Percentiles rank a stretch among this genome's conserved stretches.
phyloP scores from a whole-genome alignment of 1,140 invertebrate species.

The Sycophila sp. region DNA sequence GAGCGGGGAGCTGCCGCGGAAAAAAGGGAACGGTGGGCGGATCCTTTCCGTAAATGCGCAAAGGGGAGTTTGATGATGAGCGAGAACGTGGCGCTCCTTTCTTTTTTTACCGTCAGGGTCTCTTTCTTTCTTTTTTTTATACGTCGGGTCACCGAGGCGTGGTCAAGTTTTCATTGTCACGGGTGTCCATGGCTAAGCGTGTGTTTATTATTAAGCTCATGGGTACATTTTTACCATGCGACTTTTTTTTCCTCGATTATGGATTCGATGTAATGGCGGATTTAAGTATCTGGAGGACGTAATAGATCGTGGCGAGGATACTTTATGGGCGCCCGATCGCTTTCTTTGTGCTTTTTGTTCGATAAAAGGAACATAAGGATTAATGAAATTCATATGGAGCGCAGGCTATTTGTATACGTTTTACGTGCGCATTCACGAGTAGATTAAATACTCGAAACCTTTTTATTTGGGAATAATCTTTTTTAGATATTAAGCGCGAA shows the following conservation, averaged over 20 bases:
- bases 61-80: constrained; percentile 42
- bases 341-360: too few relatives aligned
- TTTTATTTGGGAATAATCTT: too few relatives aligned
- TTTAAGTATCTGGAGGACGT: constrained; percentile 6
- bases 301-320: background rate
- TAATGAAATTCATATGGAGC: constrained; percentile 9
- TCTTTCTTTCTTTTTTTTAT: constrained; percentile 44
- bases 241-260: constrained; percentile 19
- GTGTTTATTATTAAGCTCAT: constrained; percentile 52
- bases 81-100: constrained; percentile 26
- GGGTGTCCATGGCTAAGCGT: constrained; percentile 38
- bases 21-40: constrained; percentile 58
- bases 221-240: background rate
- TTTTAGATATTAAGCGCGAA: too few relatives aligned
- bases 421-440: too few relatives aligned
- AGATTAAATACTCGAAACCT: too few relatives aligned
- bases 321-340: too few relatives aligned
- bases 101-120: background rate
- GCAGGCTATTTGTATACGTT: too few relatives aligned
- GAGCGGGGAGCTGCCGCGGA: constrained; percentile 1
- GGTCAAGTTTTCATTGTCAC: constrained; percentile 55
- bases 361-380: too few relatives aligned
- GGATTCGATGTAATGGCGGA: constrained; percentile 12
- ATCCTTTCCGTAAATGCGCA: constrained; percentile 58
- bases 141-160: constrained; percentile 25